Conservation (phyloP, 2,888 invertebrate genomes). For the Pseudolycoriella hygida region DNA sequence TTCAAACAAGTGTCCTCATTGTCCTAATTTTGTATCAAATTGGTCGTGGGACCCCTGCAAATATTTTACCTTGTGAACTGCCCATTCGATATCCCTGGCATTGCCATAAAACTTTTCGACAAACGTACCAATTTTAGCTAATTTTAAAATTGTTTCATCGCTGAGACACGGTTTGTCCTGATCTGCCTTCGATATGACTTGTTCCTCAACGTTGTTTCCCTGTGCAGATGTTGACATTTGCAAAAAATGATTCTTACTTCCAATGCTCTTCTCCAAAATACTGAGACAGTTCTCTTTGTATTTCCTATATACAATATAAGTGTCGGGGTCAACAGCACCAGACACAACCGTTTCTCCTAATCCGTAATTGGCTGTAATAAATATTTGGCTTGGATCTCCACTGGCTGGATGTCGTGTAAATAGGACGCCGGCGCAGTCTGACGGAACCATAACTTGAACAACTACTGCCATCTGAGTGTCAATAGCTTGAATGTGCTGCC, state of each 20-base stretch:
- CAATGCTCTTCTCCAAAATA: slow-evolving; percentile 31
- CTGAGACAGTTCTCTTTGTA: slow-evolving; percentile 28
- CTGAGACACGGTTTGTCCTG: slow-evolving; percentile 33
- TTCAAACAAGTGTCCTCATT: too few relatives aligned
- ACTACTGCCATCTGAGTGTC: slow-evolving; percentile 58
- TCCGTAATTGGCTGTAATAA: slow-evolving; percentile 66
- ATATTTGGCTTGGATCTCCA: slow-evolving; percentile 45
- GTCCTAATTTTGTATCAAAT: too few relatives aligned
- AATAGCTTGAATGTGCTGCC: slow-evolving; percentile 54
- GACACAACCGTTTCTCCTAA: slow-evolving; percentile 75
- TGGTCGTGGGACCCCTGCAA: too few relatives aligned
- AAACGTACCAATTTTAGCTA: slow-evolving; percentile 37
- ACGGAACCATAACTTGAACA: slow-evolving; percentile 55
- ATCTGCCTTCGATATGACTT: not conserved
- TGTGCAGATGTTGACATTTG: slow-evolving; percentile 23
- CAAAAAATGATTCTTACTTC: slow-evolving; percentile 36
- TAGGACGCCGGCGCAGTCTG: slow-evolving; percentile 59
- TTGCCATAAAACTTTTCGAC: slow-evolving; percentile 51
- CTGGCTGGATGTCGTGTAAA: slow-evolving; percentile 64
- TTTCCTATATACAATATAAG: slow-evolving; percentile 37
- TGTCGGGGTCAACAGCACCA: slow-evolving; percentile 59
- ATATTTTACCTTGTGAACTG: slow-evolving; percentile 32
- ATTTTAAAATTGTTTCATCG: slow-evolving; percentile 32
- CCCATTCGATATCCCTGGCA: slow-evolving; percentile 70
- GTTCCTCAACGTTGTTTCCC: too few relatives aligned